These are phyloP conservation scores for Epirrhoe alternata DNA, from an alignment of 2,888 invertebrate species.

Conservation along the genomic window DNA sequence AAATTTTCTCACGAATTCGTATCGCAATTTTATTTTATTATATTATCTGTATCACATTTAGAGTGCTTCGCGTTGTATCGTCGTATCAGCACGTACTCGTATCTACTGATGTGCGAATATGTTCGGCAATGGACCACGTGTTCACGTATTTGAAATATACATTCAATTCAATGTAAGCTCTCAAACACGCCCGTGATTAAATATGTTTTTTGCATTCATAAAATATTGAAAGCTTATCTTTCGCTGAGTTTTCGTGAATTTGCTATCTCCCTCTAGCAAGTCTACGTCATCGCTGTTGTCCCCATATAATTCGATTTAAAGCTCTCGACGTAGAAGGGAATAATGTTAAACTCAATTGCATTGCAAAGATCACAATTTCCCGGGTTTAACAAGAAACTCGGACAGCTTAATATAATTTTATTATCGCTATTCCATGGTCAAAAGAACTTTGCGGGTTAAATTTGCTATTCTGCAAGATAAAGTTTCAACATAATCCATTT, in stretches of 20 bases:
- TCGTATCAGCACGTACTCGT: conserved; percentile 49
- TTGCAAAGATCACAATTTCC: conserved; percentile 80
- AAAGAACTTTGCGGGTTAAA: conserved; percentile 13
- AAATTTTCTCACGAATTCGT: conserved; percentile 86
- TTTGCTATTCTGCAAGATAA: background rate
- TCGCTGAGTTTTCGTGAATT: conserved; percentile 23
- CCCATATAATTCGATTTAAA: conserved; percentile 81
- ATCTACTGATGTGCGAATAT: conserved; percentile 45
- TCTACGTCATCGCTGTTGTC: conserved; percentile 70
- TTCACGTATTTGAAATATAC: conserved; percentile 39
- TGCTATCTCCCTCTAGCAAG: conserved; percentile 53
- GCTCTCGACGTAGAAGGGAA: conserved; percentile 76
- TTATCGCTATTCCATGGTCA: conserved; percentile 36
- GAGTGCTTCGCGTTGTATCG: conserved; percentile 71
- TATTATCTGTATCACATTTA: conserved; percentile 83
- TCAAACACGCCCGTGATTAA: conserved; percentile 49
- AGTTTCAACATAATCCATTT: background rate
- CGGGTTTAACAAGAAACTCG: conserved; percentile 57
- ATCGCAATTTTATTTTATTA: conserved; percentile 85
- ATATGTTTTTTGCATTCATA: conserved; percentile 37
- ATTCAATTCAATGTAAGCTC: conserved; percentile 43
- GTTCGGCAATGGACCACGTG: conserved; percentile 42
- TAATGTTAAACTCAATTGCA: conserved; percentile 81
- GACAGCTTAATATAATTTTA: conserved; percentile 47
- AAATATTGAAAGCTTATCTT: conserved; percentile 34